These are phyloP conservation scores for Apamea epomidion DNA, from an alignment of 2,888 invertebrate genomes.

Conservation along the genomic window DNA sequence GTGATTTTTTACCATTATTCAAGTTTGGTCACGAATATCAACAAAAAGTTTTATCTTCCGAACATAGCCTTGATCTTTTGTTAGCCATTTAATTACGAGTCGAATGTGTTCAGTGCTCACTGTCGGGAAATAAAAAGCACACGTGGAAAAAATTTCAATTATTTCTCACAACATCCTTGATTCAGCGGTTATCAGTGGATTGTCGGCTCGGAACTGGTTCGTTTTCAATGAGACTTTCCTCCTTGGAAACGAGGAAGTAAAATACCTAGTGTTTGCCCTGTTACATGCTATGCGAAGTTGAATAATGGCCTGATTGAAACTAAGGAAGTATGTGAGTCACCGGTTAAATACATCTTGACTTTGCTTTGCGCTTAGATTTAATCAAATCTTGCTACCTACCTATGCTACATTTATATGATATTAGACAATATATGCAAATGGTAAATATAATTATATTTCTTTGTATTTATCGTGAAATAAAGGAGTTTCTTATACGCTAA, in stretches of 20 bases:
- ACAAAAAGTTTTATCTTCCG: slow-evolving; percentile 86
- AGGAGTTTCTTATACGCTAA: not conserved
- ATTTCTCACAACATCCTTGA: slow-evolving; percentile 51
- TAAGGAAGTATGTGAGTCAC: slow-evolving; percentile 53
- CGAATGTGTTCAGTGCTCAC: slow-evolving; percentile 73
- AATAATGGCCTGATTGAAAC: slow-evolving; percentile 50
- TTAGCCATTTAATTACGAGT: slow-evolving; percentile 85
- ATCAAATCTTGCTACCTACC: slow-evolving; percentile 9
- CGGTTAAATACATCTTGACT: slow-evolving; percentile 34
- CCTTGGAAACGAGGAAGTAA: slow-evolving; percentile 56
- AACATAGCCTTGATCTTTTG: slow-evolving; percentile 87
- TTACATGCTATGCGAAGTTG: slow-evolving; percentile 38
- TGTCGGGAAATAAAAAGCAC: slow-evolving; percentile 70
- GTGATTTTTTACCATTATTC: slow-evolving; percentile 83
- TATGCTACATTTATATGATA: not conserved
- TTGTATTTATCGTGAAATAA: not conserved
- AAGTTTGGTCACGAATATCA: slow-evolving; percentile 86
- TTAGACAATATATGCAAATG: not conserved
- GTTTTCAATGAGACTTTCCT: slow-evolving; percentile 53
- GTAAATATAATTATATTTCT: not conserved
- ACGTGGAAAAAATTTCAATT: slow-evolving; percentile 64
- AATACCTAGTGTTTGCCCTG: slow-evolving; percentile 40
- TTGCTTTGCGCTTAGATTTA: slow-evolving; percentile 37
- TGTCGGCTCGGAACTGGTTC: slow-evolving; percentile 47
- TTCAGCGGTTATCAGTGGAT: slow-evolving; percentile 45